phyloP scores from a whole-genome alignment of 2,113 vertebrate species.

The Oryzias woworae region DNA sequence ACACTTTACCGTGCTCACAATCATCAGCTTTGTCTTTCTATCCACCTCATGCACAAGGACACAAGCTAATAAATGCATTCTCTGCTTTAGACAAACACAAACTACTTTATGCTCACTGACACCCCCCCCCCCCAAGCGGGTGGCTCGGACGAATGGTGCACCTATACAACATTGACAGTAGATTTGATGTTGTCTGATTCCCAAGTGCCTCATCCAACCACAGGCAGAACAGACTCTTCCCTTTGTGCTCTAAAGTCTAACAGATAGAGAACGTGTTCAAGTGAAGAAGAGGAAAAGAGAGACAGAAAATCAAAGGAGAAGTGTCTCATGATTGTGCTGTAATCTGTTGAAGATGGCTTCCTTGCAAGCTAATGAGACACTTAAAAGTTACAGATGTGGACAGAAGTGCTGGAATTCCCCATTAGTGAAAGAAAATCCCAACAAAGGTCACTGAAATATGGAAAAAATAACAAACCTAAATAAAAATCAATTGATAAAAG shows the following conservation, averaged over 20 bases:
- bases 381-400: too few species aligned
- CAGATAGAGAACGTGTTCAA: background rate
- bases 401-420: too few species aligned
- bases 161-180: constrained; percentile 48
- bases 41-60: constrained; percentile 1
- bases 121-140: constrained; percentile 8
- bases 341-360: too few species aligned
- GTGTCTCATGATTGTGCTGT: too few species aligned
- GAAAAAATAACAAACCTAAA: too few species aligned
- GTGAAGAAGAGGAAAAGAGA: background rate
- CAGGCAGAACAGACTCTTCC: constrained; percentile 40
- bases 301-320: too few species aligned
- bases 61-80: constrained; percentile 20
- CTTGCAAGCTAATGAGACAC: too few species aligned
- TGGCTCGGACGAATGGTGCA: constrained; percentile 51
- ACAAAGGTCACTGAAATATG: too few species aligned
- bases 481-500: too few species aligned
- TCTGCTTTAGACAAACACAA: constrained; percentile 12
- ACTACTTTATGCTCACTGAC: constrained; percentile 6
- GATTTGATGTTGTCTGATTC: constrained; percentile 59
- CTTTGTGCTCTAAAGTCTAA: constrained; percentile 35
- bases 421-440: too few species aligned
- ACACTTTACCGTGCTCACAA: background rate
- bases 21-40: constrained; percentile 8
- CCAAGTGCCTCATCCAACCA: constrained; percentile 64